These are phyloP conservation scores for Deroplatys truncata DNA, from an alignment of 2,888 invertebrate genomes.

Conservation along the genomic window DNA sequence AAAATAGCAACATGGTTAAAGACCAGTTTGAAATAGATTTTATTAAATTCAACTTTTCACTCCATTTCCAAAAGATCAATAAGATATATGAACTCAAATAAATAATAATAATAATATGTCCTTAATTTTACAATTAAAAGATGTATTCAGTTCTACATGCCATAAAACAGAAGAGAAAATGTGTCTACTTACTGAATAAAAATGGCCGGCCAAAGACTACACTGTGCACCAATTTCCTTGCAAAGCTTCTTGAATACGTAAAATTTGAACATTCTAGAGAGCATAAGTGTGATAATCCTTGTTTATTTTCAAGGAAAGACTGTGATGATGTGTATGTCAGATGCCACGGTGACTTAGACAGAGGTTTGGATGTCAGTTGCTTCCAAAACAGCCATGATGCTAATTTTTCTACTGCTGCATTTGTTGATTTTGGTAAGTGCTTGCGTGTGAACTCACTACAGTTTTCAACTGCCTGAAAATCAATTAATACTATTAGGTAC, in stretches of 20 bases:
- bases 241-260: not conserved
- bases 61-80: too few relatives aligned
- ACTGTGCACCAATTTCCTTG: constrained; percentile 5
- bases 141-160: too few relatives aligned
- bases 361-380: constrained; percentile 5
- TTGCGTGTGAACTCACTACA: constrained; percentile 42
- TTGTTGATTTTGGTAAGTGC: constrained; percentile 40
- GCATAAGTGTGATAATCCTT: constrained; percentile 41
- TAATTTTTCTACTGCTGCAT: constrained; percentile 34
- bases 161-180: too few relatives aligned
- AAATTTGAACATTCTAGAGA: constrained; percentile 15
- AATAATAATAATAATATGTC: too few relatives aligned
- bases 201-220: constrained; percentile 16
- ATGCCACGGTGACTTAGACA: constrained; percentile 38
- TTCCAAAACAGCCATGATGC: constrained; percentile 15
- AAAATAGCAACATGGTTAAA: too few relatives aligned
- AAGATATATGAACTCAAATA: too few relatives aligned
- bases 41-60: too few relatives aligned
- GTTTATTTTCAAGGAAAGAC: constrained; percentile 48
- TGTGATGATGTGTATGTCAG: constrained; percentile 44
- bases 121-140: too few relatives aligned
- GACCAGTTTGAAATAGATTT: too few relatives aligned
- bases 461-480: constrained; percentile 40
- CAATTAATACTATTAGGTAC: not conserved
- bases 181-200: constrained; percentile 28